These are phyloP conservation scores for Mythimna pallens DNA, from an alignment of 2,888 invertebrate species.

Conservation along the genomic window DNA sequence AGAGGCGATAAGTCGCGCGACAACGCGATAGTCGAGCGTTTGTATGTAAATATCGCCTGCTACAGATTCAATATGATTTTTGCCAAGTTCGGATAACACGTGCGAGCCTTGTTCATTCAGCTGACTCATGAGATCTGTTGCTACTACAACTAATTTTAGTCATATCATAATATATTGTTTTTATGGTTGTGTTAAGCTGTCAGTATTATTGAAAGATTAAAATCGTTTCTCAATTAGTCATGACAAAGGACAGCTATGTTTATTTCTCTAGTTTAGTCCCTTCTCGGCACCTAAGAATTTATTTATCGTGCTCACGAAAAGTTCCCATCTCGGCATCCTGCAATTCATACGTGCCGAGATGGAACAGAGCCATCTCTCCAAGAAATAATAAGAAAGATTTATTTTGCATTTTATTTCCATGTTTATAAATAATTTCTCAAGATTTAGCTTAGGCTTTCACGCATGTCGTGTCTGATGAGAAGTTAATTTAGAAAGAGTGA, in stretches of 20 bases:
- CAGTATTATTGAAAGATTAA: conserved; percentile 43
- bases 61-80: conserved; percentile 58
- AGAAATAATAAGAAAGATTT: conserved; percentile 43
- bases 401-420: conserved; percentile 25
- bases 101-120: conserved; percentile 60
- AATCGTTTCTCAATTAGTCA: conserved; percentile 54
- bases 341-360: too few relatives aligned
- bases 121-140: conserved; percentile 60
- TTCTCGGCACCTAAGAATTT: too few relatives aligned
- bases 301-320: too few relatives aligned
- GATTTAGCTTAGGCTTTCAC: conserved; percentile 44
- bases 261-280: conserved; percentile 15
- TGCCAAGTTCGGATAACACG: conserved; percentile 67
- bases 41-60: conserved; percentile 67
- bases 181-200: conserved; percentile 41
- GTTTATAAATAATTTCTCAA: conserved; percentile 43
- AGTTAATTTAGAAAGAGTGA: conserved; percentile 57
- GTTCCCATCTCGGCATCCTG: too few relatives aligned
- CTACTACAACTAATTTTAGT: conserved; percentile 54
- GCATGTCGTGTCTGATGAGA: conserved; percentile 34
- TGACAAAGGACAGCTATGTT: conserved; percentile 39
- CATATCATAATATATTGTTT: conserved; percentile 47
- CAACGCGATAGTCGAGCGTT: conserved; percentile 55
- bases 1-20: conserved; percentile 60
- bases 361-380: neutral